Base-by-base conservation (phyloP, 2,797 vertebrate species). In the Lagocephalus sceleratus region DNA sequence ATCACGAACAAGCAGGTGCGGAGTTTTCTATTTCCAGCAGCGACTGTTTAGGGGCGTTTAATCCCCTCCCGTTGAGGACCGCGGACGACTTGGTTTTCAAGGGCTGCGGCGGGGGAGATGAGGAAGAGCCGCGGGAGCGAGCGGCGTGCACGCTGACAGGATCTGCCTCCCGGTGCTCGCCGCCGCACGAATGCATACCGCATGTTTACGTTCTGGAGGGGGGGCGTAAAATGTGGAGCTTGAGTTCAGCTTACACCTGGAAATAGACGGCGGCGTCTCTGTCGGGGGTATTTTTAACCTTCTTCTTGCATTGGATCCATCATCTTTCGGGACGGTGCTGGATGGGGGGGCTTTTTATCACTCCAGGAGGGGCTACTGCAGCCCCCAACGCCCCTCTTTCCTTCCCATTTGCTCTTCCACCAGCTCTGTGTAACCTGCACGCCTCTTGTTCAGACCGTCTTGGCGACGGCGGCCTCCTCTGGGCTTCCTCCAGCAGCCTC, bases 401-500 rank as follows among this genome's bases (percentile, higher is more conserved):
- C 48, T 48, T 54, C 16, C 20, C 16, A 12, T 54, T 51, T 39
- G 57, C 8, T 52, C 35, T 5, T 29, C 7, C 26, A 5, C 10
- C 26, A 29, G 26, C 26, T 5, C 39, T 15, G 39, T n/a, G 39
- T 17, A 16, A 16, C n/a, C 15, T 41, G 16, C 16, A 41, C 15
- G 15, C n/a, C n/a, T 17, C 39, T 41, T 16, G n/a, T 16, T 41
- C 5, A 16, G 17, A 43, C 20, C 17, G 10, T 17, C 9, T 43
- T 20, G 10, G 11, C 16, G n/a, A n/a, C 4, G 41, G 39, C 4
- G 39, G 39, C 39, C 14, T 41, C 29, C 54, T 20, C 47, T 63
- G 17, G 20, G 52, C 75, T 79, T 74, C 71, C 63, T 54, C 32
- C 20, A 12, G 40, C 61, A 47, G 58, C 66, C 60, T 73, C 50